phyloP scores from a whole-genome alignment of 2,888 invertebrate species.

The Eupeodes latifasciatus region DNA sequence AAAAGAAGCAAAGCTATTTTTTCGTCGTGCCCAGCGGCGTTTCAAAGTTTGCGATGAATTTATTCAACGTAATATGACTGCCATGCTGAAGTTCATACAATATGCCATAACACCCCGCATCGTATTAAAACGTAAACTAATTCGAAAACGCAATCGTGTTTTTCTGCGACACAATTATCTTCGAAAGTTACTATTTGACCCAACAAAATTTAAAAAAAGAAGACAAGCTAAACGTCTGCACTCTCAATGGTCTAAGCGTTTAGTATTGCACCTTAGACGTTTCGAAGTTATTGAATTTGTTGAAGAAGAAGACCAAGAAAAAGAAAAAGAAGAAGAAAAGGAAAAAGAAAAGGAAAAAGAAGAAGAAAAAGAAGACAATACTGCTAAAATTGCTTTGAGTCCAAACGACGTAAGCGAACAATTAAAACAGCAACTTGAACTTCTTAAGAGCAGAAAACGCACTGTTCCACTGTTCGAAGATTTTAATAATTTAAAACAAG shows the following conservation, averaged over 20 bases:
- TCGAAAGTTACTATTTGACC: slow-evolving; percentile 80
- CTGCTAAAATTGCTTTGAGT: slow-evolving; percentile 40
- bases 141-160: slow-evolving; percentile 78
- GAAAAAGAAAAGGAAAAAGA: slow-evolving; percentile 51
- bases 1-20: slow-evolving; percentile 78
- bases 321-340: slow-evolving; percentile 19
- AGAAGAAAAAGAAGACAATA: slow-evolving; percentile 24
- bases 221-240: slow-evolving; percentile 78
- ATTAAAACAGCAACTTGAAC: slow-evolving; percentile 82
- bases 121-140: slow-evolving; percentile 79
- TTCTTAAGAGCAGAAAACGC: slow-evolving; percentile 80
- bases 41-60: slow-evolving; percentile 80
- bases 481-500: slow-evolving; percentile 3
- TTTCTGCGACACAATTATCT: slow-evolving; percentile 78
- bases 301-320: slow-evolving; percentile 49
- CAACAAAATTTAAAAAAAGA: slow-evolving; percentile 78
- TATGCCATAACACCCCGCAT: slow-evolving; percentile 80
- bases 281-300: slow-evolving; percentile 67
- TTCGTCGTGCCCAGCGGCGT: slow-evolving; percentile 78
- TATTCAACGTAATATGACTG: slow-evolving; percentile 79
- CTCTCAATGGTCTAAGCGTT: slow-evolving; percentile 80
- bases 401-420: slow-evolving; percentile 81
- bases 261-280: slow-evolving; percentile 79
- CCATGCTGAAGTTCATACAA: slow-evolving; percentile 79
- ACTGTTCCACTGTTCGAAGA: slow-evolving; percentile 79